Evolutionary conservation across 2,888 invertebrate species (phyloP).

Genomic region (Lissonota sp.): DNA sequence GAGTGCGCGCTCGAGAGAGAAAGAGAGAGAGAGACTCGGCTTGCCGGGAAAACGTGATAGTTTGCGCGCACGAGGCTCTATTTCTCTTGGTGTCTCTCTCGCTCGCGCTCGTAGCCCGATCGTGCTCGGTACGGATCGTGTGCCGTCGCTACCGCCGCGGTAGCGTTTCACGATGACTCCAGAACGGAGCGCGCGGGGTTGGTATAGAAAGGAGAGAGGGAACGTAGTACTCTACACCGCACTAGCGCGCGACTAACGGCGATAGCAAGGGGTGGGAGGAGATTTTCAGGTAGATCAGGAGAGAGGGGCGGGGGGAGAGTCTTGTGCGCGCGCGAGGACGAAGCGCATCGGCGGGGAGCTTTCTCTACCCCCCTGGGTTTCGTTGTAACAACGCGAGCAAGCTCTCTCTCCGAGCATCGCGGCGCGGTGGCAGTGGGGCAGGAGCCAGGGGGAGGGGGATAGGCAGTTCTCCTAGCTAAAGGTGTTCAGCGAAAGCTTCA

Average conservation of each 20-base stretch:
- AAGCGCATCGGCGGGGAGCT: constrained; percentile 59
- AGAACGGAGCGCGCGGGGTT: not conserved
- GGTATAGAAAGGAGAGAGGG: not conserved
- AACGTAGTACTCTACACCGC: constrained; percentile 9
- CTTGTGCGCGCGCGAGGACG: constrained; percentile 55
- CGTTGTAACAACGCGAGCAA: constrained; percentile 48
- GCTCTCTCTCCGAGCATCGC: constrained; percentile 45
- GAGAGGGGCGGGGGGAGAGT: constrained; percentile 44
- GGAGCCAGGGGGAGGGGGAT: too few species aligned
- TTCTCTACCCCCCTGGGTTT: constrained; percentile 47
- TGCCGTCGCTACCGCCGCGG: not conserved
- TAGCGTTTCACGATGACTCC: not conserved
- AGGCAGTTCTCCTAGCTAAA: not conserved
- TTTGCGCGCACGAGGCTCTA: constrained; percentile 33
- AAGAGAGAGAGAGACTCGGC: constrained; percentile 41
- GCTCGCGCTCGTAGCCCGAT: constrained; percentile 26
- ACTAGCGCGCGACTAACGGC: constrained; percentile 12
- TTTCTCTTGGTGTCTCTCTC: too few species aligned
- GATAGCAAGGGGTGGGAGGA: constrained; percentile 44
- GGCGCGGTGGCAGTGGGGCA: not conserved
- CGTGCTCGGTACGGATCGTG: constrained; percentile 49
- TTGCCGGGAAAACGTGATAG: constrained; percentile 55
- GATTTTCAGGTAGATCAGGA: constrained; percentile 57
- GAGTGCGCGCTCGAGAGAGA: constrained; percentile 25
- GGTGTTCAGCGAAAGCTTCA: constrained; percentile 68